Conservation (phyloP, 2,888 invertebrate genomes). For the Catonia carolina region DNA sequence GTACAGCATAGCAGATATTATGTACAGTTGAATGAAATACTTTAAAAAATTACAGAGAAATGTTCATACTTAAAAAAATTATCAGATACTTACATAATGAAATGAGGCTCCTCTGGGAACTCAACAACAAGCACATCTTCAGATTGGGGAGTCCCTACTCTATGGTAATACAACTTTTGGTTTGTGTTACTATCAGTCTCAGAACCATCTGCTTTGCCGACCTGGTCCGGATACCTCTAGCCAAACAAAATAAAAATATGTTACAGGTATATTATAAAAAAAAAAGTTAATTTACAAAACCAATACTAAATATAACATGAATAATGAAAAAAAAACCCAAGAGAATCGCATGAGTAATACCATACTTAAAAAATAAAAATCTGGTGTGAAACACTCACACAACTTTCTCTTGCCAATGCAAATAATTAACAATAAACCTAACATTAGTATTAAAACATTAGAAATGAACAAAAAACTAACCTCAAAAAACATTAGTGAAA, state of each 20-base stretch:
- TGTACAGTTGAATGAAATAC: no score
- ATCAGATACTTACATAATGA: slow-evolving; percentile 26
- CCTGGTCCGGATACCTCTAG: slow-evolving; percentile 73
- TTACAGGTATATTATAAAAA: background rate
- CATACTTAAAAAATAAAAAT: no score
- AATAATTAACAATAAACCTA: no score
- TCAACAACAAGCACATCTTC: slow-evolving; percentile 84
- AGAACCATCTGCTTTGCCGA: slow-evolving; percentile 83
- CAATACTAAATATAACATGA: background rate
- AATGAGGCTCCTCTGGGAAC: slow-evolving; percentile 85
- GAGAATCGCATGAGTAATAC: no score
- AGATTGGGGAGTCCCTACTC: slow-evolving; percentile 73
- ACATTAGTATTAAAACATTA: no score
- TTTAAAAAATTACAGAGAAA: no score
- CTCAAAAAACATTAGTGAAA: no score
- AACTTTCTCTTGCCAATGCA: no score
- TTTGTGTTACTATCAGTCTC: slow-evolving; percentile 80
- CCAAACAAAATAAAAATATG: slow-evolving; percentile 28
- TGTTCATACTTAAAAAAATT: no score
- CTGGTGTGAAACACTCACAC: no score
- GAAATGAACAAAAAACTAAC: no score
- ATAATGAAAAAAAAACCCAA: background rate
- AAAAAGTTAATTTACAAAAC: background rate
- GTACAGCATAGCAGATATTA: no score
- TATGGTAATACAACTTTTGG: slow-evolving; percentile 92